Percentiles rank a stretch among this genome's conserved stretches.
Evolutionary conservation across 2,113 vertebrate species (phyloP).

Genomic region (Archocentrus centrarchus): DNA sequence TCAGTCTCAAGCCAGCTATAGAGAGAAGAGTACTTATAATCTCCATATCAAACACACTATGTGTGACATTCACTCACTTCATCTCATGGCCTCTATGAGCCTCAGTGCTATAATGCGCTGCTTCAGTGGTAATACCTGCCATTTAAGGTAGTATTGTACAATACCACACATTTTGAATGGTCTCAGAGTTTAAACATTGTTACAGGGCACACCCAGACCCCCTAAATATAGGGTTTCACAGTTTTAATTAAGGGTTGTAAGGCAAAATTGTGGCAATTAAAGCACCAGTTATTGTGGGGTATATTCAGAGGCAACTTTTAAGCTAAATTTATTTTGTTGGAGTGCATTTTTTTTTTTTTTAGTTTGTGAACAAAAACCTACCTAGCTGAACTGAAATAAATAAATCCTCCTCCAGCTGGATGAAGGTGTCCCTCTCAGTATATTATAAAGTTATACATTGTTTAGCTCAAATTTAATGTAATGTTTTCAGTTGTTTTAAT

Average conservation of each 20-base stretch:
- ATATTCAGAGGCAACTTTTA: neutral
- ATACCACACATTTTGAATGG: conserved; percentile 15
- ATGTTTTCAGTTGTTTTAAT: rapidly evolving
- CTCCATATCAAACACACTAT: conserved; percentile 8
- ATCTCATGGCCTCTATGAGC: neutral
- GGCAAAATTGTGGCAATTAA: neutral
- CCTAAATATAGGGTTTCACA: neutral
- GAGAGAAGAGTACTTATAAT: conserved; percentile 33
- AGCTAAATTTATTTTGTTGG: neutral
- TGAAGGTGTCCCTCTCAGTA: neutral
- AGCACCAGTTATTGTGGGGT: neutral
- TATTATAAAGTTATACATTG: neutral
- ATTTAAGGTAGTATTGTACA: conserved; percentile 11
- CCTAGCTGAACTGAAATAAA: neutral
- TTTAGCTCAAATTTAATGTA: neutral
- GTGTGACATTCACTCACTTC: conserved; percentile 28
- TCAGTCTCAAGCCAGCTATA: conserved; percentile 36
- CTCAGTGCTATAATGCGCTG: neutral
- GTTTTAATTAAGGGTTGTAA: conserved; percentile 10
- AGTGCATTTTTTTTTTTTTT: neutral
- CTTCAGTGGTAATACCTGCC: neutral
- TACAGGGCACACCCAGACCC: neutral
- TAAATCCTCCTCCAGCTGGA: neutral
- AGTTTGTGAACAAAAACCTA: neutral
- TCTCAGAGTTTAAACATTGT: neutral